Evolutionary conservation across 2,888 invertebrate species (phyloP), one percentile per base, ranked within the genome.

Genomic region (Leucophora obtusa): DNA sequence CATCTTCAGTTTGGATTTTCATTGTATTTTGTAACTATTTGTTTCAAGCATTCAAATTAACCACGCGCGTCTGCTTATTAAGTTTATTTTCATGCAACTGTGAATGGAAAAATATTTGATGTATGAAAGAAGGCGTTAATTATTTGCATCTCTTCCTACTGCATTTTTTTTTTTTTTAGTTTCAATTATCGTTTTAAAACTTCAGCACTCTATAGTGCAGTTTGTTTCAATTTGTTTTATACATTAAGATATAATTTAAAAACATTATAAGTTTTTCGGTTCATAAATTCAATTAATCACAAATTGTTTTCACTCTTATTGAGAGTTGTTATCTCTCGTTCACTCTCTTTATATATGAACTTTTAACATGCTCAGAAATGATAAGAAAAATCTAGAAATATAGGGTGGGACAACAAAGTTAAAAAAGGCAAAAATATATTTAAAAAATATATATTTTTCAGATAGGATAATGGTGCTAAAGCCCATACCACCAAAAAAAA

Each of bases 71-170:
- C n/a, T 56, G 11, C 10, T 59, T 35, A 66, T 65, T 71, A 65
- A 43, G 60, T 18, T 60, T 24, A 68, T 78, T 72, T 71, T 60
- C 77, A 24, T 60, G 15, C n/a, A 60, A 51, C 47, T 72, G 18
- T 15, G 54, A 18, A 59, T 18, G 54, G 28, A 15, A 59, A 35
- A 35, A 35, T 59, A 1, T 35, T 59, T 47, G n/a, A 15, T 14
- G 6, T 60, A 43, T 17, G 24, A 70, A 77, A 47, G 77, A 35
- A 77, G 81, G 70, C 81, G 74, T 77, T 81, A 81, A 81, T 77
- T 81, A 73, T 77, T 77, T 81, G 77, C 81, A 81, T 77, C 77
- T 81, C 81, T 74, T 81, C 81, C 81, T 81, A 51, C 47, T 35
- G 43, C 28, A 15, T 58, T 50, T 60, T 50, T 65, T n/a, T n/a